Evolutionary conservation across 2,888 invertebrate species (phyloP), one percentile per base, ranked within the genome.

Genomic region (Macrosoma leucophasiata): DNA sequence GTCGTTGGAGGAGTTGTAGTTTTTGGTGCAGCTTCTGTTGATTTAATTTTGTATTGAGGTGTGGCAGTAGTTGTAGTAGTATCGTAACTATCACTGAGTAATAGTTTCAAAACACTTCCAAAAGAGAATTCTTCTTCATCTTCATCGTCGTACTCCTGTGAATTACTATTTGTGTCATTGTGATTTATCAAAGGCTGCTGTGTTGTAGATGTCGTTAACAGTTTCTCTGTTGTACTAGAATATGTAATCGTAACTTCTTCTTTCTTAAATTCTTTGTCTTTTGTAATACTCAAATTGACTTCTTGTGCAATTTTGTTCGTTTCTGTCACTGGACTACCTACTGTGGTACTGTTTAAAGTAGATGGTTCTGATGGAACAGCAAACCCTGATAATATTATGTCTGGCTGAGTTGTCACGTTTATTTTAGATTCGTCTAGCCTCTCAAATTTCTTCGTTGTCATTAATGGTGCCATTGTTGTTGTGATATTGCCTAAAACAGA

Each of bases 101-200:
- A 60, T n/a, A 89, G 67, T 52, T 90, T 86, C 9, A 90, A 62
- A 3, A 90, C 86, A 50, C 84, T 88, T 31, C 88, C 88, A 13
- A 90, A 81, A 0, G 88, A 88, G 52, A 88, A 87, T 6, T 84
- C 86, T 30, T 82, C 84, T 3, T 78, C 79, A 6, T 84, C 74
- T 13, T 73, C 75, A 5, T 77, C 75, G 20, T 79, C 76, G 32
- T 78, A 74, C 36, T 82, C 77, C 19, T 61, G 49, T 7, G 68
- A 58, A 25, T 55, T 48, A 19, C 52, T 56, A 23, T 52, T 55
- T 7, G 50, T 10, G 38, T 31, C 14, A 45, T 33, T 33, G n/a
- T n/a, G 13, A 25, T 13, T 19, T 34, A n/a, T 29, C 5, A 3
- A 10, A 6, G 5, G 19, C n/a, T 6, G 9, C 4, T 13, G 45